Base-by-base conservation (phyloP, 2,888 invertebrate genomes). In the Cheilosia vernalis region DNA sequence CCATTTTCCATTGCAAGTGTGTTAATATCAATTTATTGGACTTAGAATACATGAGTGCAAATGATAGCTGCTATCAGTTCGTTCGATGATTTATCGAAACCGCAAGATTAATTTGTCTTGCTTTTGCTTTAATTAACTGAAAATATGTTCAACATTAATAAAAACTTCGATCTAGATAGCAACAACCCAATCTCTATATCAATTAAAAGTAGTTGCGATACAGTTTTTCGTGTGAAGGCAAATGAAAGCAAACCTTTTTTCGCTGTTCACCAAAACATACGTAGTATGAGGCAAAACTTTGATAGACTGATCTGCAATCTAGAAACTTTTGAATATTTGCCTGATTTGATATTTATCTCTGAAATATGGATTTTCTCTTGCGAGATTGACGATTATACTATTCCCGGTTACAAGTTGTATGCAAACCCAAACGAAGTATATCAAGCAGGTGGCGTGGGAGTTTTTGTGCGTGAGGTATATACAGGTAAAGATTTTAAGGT, bases 1-100 rank as follows among this genome's bases (percentile, higher is more conserved):
- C n/a, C n/a, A n/a, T n/a, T n/a, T n/a, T n/a, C n/a, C n/a, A n/a
- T n/a, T n/a, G n/a, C n/a, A n/a, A n/a, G n/a, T n/a, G n/a, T n/a
- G n/a, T n/a, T n/a, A n/a, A n/a, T n/a, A n/a, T n/a, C n/a, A n/a
- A n/a, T n/a, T n/a, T n/a, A n/a, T n/a, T n/a, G n/a, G n/a, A n/a
- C n/a, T n/a, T n/a, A n/a, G n/a, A n/a, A n/a, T n/a, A n/a, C n/a
- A n/a, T n/a, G n/a, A n/a, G n/a, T n/a, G n/a, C n/a, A n/a, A n/a
- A n/a, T n/a, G n/a, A n/a, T n/a, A n/a, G 55, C 55, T 30, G 27
- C 27, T 63, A 44, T 73, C 15, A 56, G 44, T 37, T 73, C 63
- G 7, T 73, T 73, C 37, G 24, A 49, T 44, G 73, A 60, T n/a
- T 40, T 60, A 21, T 0, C 3, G 15, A 33, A 55, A 55, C 9